Evolutionary conservation across 2,888 invertebrate genomes (phyloP), one percentile per base, ranked within the genome.

Genomic region (Volucella inflata): DNA sequence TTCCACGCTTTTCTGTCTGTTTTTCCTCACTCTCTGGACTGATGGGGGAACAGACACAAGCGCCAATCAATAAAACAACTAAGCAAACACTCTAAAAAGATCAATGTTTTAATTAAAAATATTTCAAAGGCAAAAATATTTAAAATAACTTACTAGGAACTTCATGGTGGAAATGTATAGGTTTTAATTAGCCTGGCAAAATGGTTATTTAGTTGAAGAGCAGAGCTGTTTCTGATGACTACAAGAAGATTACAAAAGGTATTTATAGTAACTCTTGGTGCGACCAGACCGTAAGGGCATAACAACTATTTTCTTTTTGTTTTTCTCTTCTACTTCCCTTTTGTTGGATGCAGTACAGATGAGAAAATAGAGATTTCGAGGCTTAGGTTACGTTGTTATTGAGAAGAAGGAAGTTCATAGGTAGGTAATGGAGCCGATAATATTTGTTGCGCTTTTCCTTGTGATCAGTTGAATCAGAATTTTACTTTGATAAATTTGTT

Each of bases 1-100:
- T 80, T 21, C 87, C 87, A 1, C 87, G 87, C 53, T 87, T 87
- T 51, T 87, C 80, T 40, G 84, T 87, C 57, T 74, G 84, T 59
- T 87, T 87, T 38, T 68, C 72, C 46, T 68, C 68, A 10, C 68
- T 76, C 9, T 64, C 81, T 11, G 62, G 62, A 21, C 16, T 36
- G 17, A 46, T 42, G 21, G 60, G 36, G 9, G 81, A 48, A 51
- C 81, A 62, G 16, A 81, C 30, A 53, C 12, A 30, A 14, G 62
- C 60, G 40, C 72, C 38, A 36, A 81, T 68, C 48, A 81, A 11
- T 8, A 85, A 76, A 21, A 76, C 40, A 57, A 72, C 16, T 50
- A 76, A 30, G 51, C 17, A 38, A 57, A 64, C 68, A 57, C 44
- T 81, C 81, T 85, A 51, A 59, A 81, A 76, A 16, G 16, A 71